A percentile compares a stretch with the other conserved stretches of the same genome.
These are phyloP conservation scores for Leptocoma aspasia DNA, from an alignment of 2,113 vertebrate genomes.

Conservation along the genomic window DNA sequence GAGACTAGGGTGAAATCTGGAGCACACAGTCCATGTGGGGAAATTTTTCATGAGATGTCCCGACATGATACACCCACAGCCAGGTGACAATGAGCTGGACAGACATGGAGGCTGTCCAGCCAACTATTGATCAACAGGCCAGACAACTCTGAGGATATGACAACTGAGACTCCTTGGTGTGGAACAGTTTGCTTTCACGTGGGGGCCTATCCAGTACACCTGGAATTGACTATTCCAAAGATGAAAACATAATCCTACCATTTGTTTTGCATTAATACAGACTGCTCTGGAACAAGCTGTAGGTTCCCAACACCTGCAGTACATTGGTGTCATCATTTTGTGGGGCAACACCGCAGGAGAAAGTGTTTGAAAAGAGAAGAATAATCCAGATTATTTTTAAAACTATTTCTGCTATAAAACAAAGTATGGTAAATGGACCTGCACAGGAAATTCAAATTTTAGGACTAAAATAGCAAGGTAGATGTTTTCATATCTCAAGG, in stretches of 20 bases:
- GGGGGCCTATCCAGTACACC: too few relatives aligned
- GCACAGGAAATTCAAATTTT: neutral
- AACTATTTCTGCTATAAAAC: neutral
- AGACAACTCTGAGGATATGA: neutral
- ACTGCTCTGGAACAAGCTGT: neutral
- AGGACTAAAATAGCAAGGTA: neutral
- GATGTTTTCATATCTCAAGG: neutral
- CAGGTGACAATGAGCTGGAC: neutral
- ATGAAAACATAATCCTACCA: neutral
- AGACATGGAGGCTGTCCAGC: neutral
- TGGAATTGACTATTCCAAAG: neutral
- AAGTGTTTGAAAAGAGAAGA: neutral
- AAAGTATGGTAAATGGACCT: neutral
- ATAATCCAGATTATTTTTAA: neutral
- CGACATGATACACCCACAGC: neutral
- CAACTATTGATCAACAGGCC: neutral
- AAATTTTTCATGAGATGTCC: fast-evolving
- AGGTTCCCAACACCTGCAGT: neutral
- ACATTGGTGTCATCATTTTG: neutral
- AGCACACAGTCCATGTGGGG: neutral
- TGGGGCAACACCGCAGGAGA: neutral
- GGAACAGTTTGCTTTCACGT: neutral
- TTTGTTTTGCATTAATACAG: neutral
- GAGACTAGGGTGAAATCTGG: neutral
- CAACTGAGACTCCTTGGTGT: neutral